A percentile compares a stretch with the other conserved stretches of the same genome.
Evolutionary conservation across 2,113 vertebrate species (phyloP).

Genomic region (Chaenogobius annularis): DNA sequence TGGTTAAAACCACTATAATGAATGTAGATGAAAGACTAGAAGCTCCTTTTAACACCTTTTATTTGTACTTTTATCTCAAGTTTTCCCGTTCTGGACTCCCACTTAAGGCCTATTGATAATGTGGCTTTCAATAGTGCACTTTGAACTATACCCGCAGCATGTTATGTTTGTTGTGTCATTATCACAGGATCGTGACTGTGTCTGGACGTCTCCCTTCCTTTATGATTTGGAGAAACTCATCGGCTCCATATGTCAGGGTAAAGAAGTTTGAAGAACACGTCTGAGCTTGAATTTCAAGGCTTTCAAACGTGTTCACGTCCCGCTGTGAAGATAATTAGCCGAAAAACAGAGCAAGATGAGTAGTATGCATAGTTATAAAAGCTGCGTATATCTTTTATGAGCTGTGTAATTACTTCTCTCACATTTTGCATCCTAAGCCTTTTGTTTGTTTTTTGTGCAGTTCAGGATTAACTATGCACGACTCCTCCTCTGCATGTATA

Average conservation of each 20-base stretch:
- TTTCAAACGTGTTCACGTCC: conserved; percentile 23
- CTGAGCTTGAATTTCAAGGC: background rate
- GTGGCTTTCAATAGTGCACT: conserved; percentile 41
- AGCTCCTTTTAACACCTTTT: background rate
- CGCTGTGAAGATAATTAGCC: conserved; percentile 31
- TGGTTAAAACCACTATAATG: background rate
- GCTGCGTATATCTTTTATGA: conserved; percentile 16
- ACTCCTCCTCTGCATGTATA: conserved; percentile 28
- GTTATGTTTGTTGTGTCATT: conserved; percentile 64
- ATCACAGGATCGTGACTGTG: conserved; percentile 52
- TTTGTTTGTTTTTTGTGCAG: conserved; percentile 6
- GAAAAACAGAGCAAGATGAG: conserved; percentile 23
- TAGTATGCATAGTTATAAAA: conserved; percentile 26
- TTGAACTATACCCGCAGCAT: conserved; percentile 27
- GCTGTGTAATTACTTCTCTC: conserved; percentile 15
- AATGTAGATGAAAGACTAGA: background rate
- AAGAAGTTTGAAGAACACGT: conserved; percentile 26
- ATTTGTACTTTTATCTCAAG: background rate
- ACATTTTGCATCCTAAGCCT: conserved; percentile 2
- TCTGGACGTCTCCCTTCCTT: conserved; percentile 50
- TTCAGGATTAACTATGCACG: conserved; percentile 18
- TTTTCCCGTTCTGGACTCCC: conserved; percentile 1
- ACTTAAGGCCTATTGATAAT: conserved; percentile 40
- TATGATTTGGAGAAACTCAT: conserved; percentile 43
- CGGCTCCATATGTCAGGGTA: conserved; percentile 26